These are phyloP conservation scores for Chrysolina haemoptera DNA, from an alignment of 2,888 invertebrate genomes.

Conservation along the genomic window DNA sequence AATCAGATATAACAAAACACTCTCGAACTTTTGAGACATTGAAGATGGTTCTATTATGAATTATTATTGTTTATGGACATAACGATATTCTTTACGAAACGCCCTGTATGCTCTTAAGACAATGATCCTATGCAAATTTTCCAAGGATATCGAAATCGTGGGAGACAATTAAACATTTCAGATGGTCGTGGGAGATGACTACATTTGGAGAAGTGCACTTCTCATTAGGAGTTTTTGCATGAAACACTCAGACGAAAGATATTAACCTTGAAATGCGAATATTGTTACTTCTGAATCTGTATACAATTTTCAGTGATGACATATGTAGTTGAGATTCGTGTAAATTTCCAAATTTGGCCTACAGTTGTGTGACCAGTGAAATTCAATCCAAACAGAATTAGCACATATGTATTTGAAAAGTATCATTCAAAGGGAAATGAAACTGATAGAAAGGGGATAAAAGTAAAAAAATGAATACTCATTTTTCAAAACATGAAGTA, in stretches of 20 bases:
- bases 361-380: no score
- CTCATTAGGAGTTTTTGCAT: neutral
- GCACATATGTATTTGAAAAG: neutral
- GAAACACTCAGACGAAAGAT: neutral
- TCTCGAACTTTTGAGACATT: no score
- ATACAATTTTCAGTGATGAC: neutral
- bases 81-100: neutral
- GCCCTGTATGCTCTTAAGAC: neutral
- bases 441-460: no score
- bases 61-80: no score
- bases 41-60: no score
- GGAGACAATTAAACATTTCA: neutral
- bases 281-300: neutral
- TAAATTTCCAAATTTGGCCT: neutral
- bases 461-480: no score
- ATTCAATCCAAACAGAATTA: no score
- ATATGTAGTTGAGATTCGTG: neutral
- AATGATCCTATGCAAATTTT: constrained; percentile 10
- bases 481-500: no score
- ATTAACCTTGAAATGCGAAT: constrained; percentile 16
- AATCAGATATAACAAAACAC: no score
- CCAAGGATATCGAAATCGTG: constrained; percentile 16
- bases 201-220: constrained; percentile 12
- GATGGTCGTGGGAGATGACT: constrained; percentile 14
- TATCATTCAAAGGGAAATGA: neutral